These are phyloP conservation scores for Nesogale talazaci DNA, from an alignment of 2,113 vertebrate species.

Conservation along the genomic window DNA sequence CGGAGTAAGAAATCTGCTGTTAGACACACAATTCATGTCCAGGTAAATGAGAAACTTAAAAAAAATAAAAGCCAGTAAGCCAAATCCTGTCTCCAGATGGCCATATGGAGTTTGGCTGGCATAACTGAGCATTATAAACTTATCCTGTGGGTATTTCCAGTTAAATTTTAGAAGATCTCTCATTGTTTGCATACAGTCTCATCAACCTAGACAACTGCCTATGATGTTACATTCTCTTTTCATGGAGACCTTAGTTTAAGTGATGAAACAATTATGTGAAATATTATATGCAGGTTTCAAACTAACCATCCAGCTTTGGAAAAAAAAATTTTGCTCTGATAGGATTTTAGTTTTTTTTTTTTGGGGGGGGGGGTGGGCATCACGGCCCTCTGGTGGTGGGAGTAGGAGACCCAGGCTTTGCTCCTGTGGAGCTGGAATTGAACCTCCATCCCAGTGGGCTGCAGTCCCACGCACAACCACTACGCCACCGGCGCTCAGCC, in stretches of 20 bases:
- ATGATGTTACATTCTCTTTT: not conserved
- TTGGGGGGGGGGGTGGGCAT: too few species aligned
- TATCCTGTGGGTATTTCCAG: not conserved
- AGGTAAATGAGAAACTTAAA: not conserved
- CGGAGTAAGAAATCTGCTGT: not conserved
- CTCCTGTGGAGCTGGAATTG: too few species aligned
- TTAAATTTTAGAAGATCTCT: not conserved
- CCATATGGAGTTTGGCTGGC: not conserved
- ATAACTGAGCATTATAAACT: not conserved
- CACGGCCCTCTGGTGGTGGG: too few species aligned
- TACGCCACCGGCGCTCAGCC: too few species aligned
- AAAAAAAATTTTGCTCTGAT: not conserved
- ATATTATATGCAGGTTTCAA: not conserved
- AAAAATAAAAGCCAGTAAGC: not conserved
- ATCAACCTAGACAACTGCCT: not conserved
- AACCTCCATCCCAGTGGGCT: too few species aligned
- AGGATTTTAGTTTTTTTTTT: not conserved
- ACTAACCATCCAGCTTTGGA: not conserved
- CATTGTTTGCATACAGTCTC: not conserved
- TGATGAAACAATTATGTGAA: not conserved
- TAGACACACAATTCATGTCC: not conserved
- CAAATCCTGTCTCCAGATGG: not conserved
- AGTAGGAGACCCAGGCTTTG: too few species aligned
- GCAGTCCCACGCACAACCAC: too few species aligned
- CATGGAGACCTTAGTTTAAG: not conserved